Evolutionary conservation across 2,888 invertebrate genomes (phyloP), one percentile per base, ranked within the genome.

Genomic region (Leptinotarsa tumamoca): DNA sequence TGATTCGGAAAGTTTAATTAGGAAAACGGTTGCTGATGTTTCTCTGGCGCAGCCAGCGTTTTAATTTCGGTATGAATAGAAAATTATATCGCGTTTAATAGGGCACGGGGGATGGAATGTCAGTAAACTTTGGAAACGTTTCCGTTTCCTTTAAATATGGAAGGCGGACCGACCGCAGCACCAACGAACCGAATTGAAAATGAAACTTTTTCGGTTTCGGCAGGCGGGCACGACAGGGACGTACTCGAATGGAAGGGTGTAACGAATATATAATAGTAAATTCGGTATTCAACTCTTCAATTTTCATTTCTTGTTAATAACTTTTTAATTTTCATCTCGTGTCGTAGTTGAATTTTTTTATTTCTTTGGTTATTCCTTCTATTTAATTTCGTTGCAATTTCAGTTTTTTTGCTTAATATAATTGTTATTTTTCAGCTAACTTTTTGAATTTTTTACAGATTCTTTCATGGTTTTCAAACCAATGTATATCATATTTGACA

Each of bases 61-160:
- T 75, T 75, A 72, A 75, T 75, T 75, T 75, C 75, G 68, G 56
- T 72, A 75, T 75, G 75, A 75, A 75, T 75, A 54, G 67, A 68
- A 75, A 75, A 75, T 75, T 68, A 72, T 72, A 72, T 61, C 71
- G 68, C 72, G 71, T 68, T 75, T 71, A 72, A 75, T 71, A 66
- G 58, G 68, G 71, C 54, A 61, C 71, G 33, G 61, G 68, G 18
- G 71, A 68, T 50, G 71, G 67, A 75, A 68, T 72, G 75, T 68
- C 72, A 49, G 14, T 49, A 68, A 72, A 71, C 68, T 63, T 72
- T 54, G 61, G 71, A 75, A 67, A 61, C 52, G 56, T 72, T 75
- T 75, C 75, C 75, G 75, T 72, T 75, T 75, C 68, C 75, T 75
- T 75, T 72, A 68, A 75, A 75, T 75, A 68, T 68, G 71, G 71